Evolutionary conservation across 2,888 invertebrate species (phyloP), one percentile per base, ranked within the genome.

Genomic region (Dastarcus helophoroides): DNA sequence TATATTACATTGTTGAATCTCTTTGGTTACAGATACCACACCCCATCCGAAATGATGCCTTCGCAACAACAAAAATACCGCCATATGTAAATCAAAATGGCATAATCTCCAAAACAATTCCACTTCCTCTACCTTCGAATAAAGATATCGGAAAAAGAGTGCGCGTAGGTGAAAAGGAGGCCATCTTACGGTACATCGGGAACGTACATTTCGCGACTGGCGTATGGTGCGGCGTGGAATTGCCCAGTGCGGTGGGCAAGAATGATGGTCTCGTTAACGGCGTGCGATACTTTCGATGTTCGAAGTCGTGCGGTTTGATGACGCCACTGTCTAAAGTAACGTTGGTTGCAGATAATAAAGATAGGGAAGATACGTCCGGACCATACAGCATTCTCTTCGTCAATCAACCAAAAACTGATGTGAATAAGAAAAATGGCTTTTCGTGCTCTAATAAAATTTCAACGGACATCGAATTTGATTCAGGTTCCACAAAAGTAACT

Each of bases 181-280:
- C 77, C 2, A 61, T 62, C 9, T 56, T 78, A 17, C 60, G 68
- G 5, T 74, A 64, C 54, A 62, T 71, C 37, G 78, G 79, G 3
- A 54, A 59, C 17, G 68, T 71, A 4, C 54, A 60, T 33, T 63
- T 64, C 39, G 63, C 69, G 26, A 62, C 69, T 24, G 71, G 70
- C 19, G 58, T 65, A 11, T 79, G 74, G 72, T 76, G 76, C 54
- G 78, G 78, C 5, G 62, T 78, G 25, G 75, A 76, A 53, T 56
- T 77, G 31, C 37, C 31, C 12, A 62, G 63, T 24, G 57, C 67
- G 3, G 63, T 64, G 35, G 76, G 76, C 11, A 71, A 70, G 45
- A 69, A 77, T 57, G 72, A 78, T 59, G 78, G 78, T 23, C 55
- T 62, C 22, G 68, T 76, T 7, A 61, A 67, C 36, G 76, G 74